phyloP scores from a whole-genome alignment of 2,113 vertebrate genomes.

The Callopanchax toddi region DNA sequence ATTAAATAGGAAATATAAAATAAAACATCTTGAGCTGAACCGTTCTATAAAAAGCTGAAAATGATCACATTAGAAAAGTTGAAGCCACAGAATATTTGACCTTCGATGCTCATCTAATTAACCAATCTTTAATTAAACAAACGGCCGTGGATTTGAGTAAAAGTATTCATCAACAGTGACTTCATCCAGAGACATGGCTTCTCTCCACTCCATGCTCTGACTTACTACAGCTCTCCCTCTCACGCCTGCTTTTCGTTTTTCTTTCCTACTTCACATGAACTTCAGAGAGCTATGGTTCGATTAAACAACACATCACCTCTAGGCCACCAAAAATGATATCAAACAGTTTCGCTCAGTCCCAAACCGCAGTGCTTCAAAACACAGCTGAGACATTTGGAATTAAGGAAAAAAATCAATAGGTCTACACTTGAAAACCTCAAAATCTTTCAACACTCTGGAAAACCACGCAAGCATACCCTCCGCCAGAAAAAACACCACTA shows the following conservation, averaged over 20 bases:
- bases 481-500: constrained; percentile 39
- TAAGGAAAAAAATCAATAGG: constrained; percentile 41
- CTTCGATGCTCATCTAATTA: neutral
- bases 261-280: constrained; percentile 8
- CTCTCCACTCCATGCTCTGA: neutral
- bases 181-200: no score
- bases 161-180: neutral
- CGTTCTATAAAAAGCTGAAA: neutral
- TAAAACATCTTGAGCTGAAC: neutral
- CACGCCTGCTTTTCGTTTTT: neutral
- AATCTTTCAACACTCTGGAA: constrained; percentile 57
- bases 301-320: neutral
- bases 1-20: neutral
- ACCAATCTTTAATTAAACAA: neutral
- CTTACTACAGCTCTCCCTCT: constrained; percentile 4
- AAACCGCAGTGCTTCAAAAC: constrained; percentile 31
- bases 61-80: constrained; percentile 7
- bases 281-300: constrained; percentile 10
- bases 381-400: constrained; percentile 14
- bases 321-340: constrained; percentile 8
- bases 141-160: neutral
- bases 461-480: constrained; percentile 52
- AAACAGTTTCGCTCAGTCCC: constrained; percentile 3
- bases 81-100: neutral
- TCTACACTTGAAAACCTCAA: constrained; percentile 57